Percentiles rank a stretch among this genome's conserved stretches.
These are phyloP conservation scores for Ctena decussata DNA, from an alignment of 2,888 invertebrate species.

Conservation along the genomic window DNA sequence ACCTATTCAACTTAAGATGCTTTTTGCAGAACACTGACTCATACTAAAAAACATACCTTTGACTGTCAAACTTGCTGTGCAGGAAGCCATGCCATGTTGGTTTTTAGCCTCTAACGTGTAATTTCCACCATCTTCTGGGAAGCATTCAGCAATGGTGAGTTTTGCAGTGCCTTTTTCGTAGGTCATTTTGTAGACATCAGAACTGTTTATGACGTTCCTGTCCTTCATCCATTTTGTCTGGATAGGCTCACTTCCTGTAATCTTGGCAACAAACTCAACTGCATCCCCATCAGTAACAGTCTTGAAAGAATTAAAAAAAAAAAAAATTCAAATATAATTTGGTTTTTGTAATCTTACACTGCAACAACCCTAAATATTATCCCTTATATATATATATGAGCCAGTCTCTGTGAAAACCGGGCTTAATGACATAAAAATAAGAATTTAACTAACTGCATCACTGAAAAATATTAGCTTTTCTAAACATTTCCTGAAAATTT, in stretches of 20 bases:
- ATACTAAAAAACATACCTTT: slow-evolving; percentile 79
- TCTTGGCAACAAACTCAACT: slow-evolving; percentile 82
- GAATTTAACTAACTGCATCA: too few relatives aligned
- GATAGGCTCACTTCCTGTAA: slow-evolving; percentile 84
- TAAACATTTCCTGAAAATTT: too few relatives aligned
- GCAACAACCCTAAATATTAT: too few relatives aligned
- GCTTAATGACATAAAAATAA: too few relatives aligned
- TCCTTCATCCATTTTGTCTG: slow-evolving; percentile 86
- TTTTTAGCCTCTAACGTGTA: slow-evolving; percentile 91
- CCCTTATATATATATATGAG: too few relatives aligned
- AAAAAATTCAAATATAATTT: too few relatives aligned
- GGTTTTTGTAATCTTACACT: too few relatives aligned
- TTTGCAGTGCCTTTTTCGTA: slow-evolving; percentile 86
- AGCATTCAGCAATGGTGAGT: slow-evolving; percentile 92
- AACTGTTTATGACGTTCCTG: slow-evolving; percentile 92
- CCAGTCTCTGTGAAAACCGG: too few relatives aligned
- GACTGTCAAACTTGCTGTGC: slow-evolving; percentile 80
- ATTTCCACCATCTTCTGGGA: slow-evolving; percentile 92
- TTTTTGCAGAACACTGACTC: too few relatives aligned
- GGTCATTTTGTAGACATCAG: slow-evolving; percentile 92
- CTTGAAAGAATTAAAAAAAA: slow-evolving; percentile 50
- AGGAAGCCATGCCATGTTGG: slow-evolving; percentile 79
- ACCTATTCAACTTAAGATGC: too few relatives aligned
- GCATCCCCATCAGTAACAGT: slow-evolving; percentile 81
- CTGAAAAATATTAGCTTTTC: too few relatives aligned